phyloP scores from a whole-genome alignment of 2,797 vertebrate genomes.

The Diceros bicornis region DNA sequence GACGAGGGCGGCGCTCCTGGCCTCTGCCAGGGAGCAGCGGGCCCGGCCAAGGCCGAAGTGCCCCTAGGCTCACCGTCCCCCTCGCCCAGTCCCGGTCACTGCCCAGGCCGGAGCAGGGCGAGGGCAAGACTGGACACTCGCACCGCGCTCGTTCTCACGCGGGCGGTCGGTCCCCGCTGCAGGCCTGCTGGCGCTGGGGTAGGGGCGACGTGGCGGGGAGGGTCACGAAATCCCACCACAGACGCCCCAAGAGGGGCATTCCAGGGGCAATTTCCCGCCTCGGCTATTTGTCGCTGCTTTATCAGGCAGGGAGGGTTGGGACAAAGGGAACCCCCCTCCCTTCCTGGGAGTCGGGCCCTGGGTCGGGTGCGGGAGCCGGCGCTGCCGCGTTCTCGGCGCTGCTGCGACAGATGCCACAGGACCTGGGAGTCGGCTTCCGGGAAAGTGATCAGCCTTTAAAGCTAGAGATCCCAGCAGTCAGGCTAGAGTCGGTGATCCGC shows the following conservation, averaged over 20 bases:
- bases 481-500: background rate
- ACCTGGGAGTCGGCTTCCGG: background rate
- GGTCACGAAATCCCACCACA: background rate
- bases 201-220: fast-evolving
- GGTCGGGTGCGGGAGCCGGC: fast-evolving
- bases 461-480: background rate
- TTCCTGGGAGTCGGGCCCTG: background rate
- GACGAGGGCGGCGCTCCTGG: background rate
- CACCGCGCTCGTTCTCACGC: background rate
- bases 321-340: background rate
- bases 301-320: background rate
- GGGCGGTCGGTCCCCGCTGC: background rate
- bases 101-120: background rate
- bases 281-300: background rate
- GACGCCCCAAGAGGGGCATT: background rate
- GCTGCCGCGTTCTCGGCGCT: background rate
- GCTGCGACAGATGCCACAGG: background rate
- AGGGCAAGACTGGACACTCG: background rate
- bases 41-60: background rate
- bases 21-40: background rate
- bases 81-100: background rate
- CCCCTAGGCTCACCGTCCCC: fast-evolving
- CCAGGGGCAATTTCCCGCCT: background rate
- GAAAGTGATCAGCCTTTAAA: background rate
- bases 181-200: background rate